Conservation (phyloP, 2,113 vertebrate species). For the Hepsetus odoe region DNA sequence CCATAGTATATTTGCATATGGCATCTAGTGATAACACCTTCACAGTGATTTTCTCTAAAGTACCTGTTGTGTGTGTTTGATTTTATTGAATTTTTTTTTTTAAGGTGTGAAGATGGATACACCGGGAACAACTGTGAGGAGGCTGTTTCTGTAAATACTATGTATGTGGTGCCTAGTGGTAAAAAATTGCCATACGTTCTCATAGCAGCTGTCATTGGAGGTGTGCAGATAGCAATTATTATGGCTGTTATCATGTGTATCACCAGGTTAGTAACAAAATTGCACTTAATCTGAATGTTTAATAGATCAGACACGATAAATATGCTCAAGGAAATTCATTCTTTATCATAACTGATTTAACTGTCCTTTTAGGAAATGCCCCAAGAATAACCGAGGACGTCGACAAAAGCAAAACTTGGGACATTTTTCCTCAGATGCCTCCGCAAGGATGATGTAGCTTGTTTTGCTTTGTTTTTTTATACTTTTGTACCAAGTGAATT, state of each 20-base stretch:
- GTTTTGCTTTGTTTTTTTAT: slow-evolving; percentile 65
- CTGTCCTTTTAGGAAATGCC: slow-evolving; percentile 86
- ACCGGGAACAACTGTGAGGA: slow-evolving; percentile 95
- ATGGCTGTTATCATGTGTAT: slow-evolving; percentile 99
- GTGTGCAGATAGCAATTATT: slow-evolving; percentile 96
- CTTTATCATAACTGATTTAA: neutral
- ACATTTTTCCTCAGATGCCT: slow-evolving; percentile 93
- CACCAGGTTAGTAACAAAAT: slow-evolving; percentile 84
- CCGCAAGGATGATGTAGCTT: slow-evolving; percentile 95
- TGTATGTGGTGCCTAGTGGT: slow-evolving; percentile 97
- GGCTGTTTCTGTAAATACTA: slow-evolving; percentile 93
- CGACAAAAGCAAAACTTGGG: slow-evolving; percentile 97
- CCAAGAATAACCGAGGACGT: slow-evolving; percentile 93
- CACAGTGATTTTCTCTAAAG: slow-evolving; percentile 2
- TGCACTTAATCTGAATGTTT: neutral
- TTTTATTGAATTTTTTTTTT: too few species aligned
- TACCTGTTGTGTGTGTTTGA: slow-evolving; percentile 15
- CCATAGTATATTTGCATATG: neutral
- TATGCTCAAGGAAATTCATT: neutral
- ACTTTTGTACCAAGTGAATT: slow-evolving; percentile 67
- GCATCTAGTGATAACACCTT: neutral
- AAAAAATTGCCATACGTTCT: slow-evolving; percentile 98
- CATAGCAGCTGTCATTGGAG: slow-evolving; percentile 97
- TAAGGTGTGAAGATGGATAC: slow-evolving; percentile 94
- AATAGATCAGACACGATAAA: neutral